Base-by-base conservation (phyloP, 1,140 invertebrate genomes). In the Drepana arcuata region DNA sequence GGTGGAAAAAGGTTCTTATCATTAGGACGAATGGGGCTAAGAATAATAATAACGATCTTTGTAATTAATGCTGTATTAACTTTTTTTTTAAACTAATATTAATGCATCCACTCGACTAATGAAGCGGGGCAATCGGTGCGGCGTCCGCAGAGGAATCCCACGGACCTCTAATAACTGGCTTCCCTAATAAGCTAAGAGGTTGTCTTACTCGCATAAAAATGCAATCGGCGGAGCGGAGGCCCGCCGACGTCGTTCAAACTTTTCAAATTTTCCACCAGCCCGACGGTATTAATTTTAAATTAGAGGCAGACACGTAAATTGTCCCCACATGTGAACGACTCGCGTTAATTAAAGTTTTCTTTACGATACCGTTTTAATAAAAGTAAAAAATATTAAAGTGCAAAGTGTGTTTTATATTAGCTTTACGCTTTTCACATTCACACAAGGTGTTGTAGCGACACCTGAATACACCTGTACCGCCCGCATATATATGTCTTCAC, bases 171-270 rank as follows among this genome's bases (percentile, higher is more conserved):
- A 72, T 71, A 71, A 68, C 68, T 52, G 63, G 58, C 57, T 67
- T 68, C 56, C 56, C 62, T 77, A 78, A 77, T 77, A 78, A 81
- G 70, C 73, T 78, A 78, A 69, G 68, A 78, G 77, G 62, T 70
- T 71, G 69, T 72, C 59, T 71, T 72, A 38, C 55, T 65, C 52
- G 61, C 71, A 77, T 72, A 77, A 77, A 81, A 77, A 78, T 78
- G 64, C 67, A 78, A 80, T 75, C 57, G 71, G 48, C 61, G 60
- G 50, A 54, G 49, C 62, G 48, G 40, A 64, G 53, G 61, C 53
- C 51, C 45, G 60, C 32, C 54, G 58, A 54, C 54, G 60, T 66
- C 67, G 69, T 78, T 70, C 43, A 74, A 80, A 80, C 73, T 80
- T 80, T 80, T 75, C 63, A 80, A 75, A 80, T 80, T 78, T 80